phyloP scores from a whole-genome alignment of 2,888 invertebrate genomes.

The Phortica okadai region DNA sequence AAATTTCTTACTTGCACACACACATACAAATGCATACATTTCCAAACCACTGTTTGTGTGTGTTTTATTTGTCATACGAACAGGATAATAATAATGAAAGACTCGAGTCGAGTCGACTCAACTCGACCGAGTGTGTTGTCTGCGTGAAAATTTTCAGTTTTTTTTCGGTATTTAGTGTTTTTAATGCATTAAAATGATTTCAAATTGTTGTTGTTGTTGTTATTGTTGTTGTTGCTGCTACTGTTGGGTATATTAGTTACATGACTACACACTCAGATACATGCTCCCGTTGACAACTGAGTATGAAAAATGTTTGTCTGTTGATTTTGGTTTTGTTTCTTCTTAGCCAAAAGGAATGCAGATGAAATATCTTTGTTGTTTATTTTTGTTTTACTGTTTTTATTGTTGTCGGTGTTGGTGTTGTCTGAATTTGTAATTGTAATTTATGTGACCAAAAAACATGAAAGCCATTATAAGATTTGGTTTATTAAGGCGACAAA shows the following conservation, averaged over 20 bases:
- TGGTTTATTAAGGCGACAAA: too few relatives aligned
- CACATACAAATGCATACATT: neutral
- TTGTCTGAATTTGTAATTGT: conserved; percentile 55
- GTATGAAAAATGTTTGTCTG: conserved; percentile 66
- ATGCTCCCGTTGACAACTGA: conserved; percentile 42
- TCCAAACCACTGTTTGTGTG: neutral
- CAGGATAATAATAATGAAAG: conserved; percentile 58
- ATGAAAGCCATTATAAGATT: neutral
- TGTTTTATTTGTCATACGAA: conserved; percentile 68
- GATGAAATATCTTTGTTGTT: too few relatives aligned
- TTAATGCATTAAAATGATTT: conserved; percentile 66
- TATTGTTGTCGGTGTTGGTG: neutral
- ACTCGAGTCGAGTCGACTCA: conserved; percentile 37
- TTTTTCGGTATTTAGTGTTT: conserved; percentile 68
- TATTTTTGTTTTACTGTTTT: neutral
- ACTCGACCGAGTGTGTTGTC: conserved; percentile 23
- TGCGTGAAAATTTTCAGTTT: conserved; percentile 39
- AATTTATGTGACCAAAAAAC: conserved; percentile 51
- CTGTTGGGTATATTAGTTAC: neutral
- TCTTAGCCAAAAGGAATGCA: neutral
- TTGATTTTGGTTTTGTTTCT: conserved; percentile 36
- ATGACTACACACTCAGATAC: too few relatives aligned
- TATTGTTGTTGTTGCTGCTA: neutral
- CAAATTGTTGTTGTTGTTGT: conserved; percentile 33
- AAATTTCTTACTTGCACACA: conserved; percentile 57